Evolutionary conservation across 2,113 vertebrate species (phyloP).

Genomic region (Dryoscopus gambensis): DNA sequence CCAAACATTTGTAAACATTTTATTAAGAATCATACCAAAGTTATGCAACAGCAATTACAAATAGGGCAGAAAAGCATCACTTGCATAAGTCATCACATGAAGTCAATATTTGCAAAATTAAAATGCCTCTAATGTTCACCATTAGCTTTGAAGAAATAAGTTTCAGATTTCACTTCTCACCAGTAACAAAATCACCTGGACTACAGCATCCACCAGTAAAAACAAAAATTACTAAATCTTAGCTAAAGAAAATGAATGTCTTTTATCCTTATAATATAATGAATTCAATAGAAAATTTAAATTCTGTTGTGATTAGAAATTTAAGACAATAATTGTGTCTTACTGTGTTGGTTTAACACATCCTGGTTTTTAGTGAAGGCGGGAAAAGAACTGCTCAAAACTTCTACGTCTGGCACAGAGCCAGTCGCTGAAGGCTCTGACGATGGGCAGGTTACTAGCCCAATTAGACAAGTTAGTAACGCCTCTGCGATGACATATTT

Average conservation of each 20-base stretch:
- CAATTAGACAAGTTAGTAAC: too few relatives aligned
- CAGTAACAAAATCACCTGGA: background rate
- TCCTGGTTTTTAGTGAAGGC: too few relatives aligned
- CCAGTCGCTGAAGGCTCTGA: too few relatives aligned
- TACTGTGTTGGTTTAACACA: background rate
- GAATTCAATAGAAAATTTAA: background rate
- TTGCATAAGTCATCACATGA: background rate
- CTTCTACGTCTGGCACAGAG: too few relatives aligned
- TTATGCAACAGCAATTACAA: background rate
- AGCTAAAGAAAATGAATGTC: background rate
- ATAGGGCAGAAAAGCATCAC: background rate
- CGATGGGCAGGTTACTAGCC: too few relatives aligned
- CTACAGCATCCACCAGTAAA: background rate
- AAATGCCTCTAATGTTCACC: background rate
- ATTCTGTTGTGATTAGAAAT: background rate
- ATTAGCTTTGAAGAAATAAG: background rate
- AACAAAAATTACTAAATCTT: background rate
- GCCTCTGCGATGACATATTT: too few relatives aligned
- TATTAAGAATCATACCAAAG: background rate
- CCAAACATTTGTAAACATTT: background rate
- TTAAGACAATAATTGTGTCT: background rate
- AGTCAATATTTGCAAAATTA: background rate
- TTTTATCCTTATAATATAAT: background rate
- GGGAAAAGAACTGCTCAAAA: too few relatives aligned
- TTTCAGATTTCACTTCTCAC: background rate